phyloP scores from a whole-genome alignment of 2,113 vertebrate species.

The human (Homo sapiens) region GRCh38 chr20:61495001-61495500 shows the following conservation, averaged over 20 bases:
- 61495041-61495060: rapidly evolving
- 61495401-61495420: not conserved
- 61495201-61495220: too few species aligned
- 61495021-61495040: not conserved
- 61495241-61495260: not conserved
- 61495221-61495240: not conserved
- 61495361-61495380: rapidly evolving
- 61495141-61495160: rapidly evolving
- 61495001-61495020: rapidly evolving
- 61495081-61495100: rapidly evolving
- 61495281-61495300: rapidly evolving
- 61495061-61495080: not conserved
- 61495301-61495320: rapidly evolving
- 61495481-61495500: not conserved
- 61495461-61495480: too few species aligned
- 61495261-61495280: not conserved
- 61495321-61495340: rapidly evolving
- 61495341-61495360: rapidly evolving
- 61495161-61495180: rapidly evolving
- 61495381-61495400: not conserved
- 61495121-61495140: rapidly evolving
- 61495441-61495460: not conserved
- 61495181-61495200: not conserved
- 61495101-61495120: rapidly evolving
- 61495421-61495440: too few species aligned